Evolutionary conservation across 2,113 vertebrate species (phyloP).

Genomic region (Triplophysa siluroides): DNA sequence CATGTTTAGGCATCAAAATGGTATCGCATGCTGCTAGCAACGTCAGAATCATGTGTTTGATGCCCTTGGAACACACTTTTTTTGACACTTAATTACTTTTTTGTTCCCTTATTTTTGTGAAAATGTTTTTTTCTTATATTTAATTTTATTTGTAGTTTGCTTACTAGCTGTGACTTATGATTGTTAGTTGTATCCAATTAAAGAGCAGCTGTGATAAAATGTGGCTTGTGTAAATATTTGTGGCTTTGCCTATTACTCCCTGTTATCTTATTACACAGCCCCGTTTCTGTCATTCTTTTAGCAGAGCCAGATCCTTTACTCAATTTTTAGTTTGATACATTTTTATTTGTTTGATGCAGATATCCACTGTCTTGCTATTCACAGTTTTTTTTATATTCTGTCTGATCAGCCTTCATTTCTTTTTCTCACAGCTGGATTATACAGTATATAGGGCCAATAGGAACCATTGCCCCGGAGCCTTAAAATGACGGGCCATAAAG

Average conservation of each 20-base stretch:
- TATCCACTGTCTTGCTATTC: no score
- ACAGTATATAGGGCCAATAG: no score
- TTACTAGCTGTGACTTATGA: not conserved
- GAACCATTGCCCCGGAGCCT: no score
- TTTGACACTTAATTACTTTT: no score
- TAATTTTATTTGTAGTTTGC: not conserved
- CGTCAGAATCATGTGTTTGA: not conserved
- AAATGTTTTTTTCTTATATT: not conserved
- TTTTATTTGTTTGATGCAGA: slow-evolving; percentile 26
- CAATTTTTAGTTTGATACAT: slow-evolving; percentile 40
- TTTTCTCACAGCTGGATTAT: no score
- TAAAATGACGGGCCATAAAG: no score
- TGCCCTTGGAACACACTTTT: no score
- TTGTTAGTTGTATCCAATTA: slow-evolving; percentile 36
- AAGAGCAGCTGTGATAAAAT: not conserved
- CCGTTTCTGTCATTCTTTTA: slow-evolving; percentile 51
- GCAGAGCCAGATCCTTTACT: slow-evolving; percentile 56
- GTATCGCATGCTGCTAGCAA: not conserved
- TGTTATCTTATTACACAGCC: slow-evolving; percentile 45
- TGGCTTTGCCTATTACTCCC: slow-evolving; percentile 39
- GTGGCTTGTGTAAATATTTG: slow-evolving; percentile 44
- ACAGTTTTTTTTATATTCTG: no score
- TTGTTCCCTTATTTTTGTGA: no score
- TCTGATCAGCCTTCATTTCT: no score
- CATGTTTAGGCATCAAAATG: not conserved